Conservation (phyloP, 2,888 invertebrate species). For the Flexamia atlantica region DNA sequence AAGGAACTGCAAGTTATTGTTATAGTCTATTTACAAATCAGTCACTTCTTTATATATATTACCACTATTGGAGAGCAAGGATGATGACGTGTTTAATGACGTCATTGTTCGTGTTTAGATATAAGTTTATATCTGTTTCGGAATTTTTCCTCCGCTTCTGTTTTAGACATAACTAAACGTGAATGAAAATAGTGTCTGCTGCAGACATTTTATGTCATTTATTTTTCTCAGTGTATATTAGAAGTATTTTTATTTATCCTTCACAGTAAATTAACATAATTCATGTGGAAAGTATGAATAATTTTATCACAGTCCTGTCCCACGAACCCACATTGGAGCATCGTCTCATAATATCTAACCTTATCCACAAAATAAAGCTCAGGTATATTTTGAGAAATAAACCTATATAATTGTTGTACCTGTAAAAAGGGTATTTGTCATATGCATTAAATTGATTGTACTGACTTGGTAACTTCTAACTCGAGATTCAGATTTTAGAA, state of each 20-base stretch:
- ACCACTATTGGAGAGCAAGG: no score
- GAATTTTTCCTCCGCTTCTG: no score
- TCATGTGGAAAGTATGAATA: constrained; percentile 27
- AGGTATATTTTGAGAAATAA: background rate
- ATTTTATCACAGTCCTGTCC: constrained; percentile 49
- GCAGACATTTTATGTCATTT: no score
- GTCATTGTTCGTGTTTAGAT: no score
- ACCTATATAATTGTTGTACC: background rate
- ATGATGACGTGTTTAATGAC: no score
- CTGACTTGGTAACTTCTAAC: background rate
- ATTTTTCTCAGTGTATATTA: no score
- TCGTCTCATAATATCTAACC: background rate
- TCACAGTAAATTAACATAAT: constrained; percentile 29
- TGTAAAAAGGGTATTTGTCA: background rate
- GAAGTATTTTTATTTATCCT: background rate
- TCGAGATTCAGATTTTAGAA: background rate
- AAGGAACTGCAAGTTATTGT: no score
- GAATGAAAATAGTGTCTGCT: no score
- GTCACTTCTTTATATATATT: no score
- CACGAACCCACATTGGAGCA: background rate
- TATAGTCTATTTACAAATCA: no score
- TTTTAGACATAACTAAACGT: no score
- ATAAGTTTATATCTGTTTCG: no score
- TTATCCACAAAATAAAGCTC: background rate
- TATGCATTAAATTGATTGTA: background rate